Conservation (phyloP, 2,797 vertebrate genomes). For the Hydrolagus colliei region DNA sequence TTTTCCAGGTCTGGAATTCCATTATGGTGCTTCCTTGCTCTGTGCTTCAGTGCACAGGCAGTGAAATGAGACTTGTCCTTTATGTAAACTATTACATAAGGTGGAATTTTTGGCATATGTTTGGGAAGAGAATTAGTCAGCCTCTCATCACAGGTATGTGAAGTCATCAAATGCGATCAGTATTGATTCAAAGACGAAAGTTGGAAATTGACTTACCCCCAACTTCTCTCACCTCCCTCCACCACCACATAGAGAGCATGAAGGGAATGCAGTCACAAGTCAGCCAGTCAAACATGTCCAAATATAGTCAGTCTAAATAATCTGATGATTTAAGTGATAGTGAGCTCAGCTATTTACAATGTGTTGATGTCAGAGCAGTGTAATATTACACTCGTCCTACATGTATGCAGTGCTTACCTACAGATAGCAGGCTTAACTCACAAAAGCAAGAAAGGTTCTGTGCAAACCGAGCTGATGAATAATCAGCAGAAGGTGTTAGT, state of each 20-base stretch:
- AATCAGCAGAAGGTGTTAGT: neutral
- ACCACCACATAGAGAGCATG: neutral
- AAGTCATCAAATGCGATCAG: neutral
- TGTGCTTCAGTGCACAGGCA: neutral
- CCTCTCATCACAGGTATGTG: neutral
- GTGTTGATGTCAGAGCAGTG: conserved; percentile 1
- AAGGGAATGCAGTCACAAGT: neutral
- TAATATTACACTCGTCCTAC: neutral
- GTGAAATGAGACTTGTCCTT: neutral
- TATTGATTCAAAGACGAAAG: neutral
- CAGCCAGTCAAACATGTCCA: neutral
- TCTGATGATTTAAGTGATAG: conserved; percentile 12
- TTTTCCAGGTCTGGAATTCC: neutral
- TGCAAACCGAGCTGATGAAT: neutral
- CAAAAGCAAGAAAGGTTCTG: neutral
- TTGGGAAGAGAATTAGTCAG: conserved; percentile 12
- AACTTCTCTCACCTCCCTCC: no score
- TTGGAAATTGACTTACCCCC: neutral
- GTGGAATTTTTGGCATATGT: conserved; percentile 8
- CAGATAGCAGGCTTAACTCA: neutral
- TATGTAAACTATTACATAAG: conserved; percentile 2
- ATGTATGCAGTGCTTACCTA: neutral
- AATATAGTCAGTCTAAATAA: neutral
- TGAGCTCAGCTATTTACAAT: conserved; percentile 14
- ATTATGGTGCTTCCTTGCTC: neutral